phyloP scores from a whole-genome alignment of 2,113 vertebrate species.

The Psammodynastes pulverulentus region DNA sequence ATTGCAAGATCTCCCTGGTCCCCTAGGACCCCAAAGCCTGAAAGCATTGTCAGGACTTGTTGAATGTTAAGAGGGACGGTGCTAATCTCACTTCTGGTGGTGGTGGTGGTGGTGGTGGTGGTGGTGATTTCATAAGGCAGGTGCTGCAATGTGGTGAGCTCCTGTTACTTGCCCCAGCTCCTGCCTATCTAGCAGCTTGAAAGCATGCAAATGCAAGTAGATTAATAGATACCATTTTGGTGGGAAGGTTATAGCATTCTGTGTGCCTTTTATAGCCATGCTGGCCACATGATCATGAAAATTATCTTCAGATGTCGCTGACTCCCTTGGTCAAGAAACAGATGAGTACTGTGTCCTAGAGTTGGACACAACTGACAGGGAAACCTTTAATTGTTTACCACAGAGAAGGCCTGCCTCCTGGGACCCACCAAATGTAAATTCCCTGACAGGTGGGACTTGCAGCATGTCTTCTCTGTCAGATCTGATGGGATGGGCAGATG shows the following conservation, averaged over 20 bases:
- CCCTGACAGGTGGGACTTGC: not conserved
- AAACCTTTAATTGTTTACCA: not conserved
- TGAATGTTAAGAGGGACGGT: not conserved
- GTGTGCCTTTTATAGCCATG: not conserved
- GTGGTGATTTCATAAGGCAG: not conserved
- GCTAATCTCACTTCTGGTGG: not conserved
- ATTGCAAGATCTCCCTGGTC: not conserved
- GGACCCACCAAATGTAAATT: not conserved
- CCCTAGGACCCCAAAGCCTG: not conserved
- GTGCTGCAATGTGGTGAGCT: not conserved
- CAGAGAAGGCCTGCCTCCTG: not conserved
- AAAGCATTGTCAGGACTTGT: not conserved
- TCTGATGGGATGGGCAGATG: not conserved
- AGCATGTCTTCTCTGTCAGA: not conserved
- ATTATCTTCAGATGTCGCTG: not conserved
- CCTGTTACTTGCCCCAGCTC: not conserved
- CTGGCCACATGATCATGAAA: not conserved
- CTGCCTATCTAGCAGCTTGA: not conserved
- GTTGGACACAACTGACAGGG: not conserved
- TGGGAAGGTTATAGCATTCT: not conserved
- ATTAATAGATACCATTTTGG: not conserved
- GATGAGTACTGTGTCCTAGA: not conserved
- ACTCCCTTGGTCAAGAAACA: not conserved
- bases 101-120: rapidly evolving
- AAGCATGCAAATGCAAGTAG: not conserved